Conservation (phyloP, 2,888 invertebrate species). For the Myopa tessellatipennis region DNA sequence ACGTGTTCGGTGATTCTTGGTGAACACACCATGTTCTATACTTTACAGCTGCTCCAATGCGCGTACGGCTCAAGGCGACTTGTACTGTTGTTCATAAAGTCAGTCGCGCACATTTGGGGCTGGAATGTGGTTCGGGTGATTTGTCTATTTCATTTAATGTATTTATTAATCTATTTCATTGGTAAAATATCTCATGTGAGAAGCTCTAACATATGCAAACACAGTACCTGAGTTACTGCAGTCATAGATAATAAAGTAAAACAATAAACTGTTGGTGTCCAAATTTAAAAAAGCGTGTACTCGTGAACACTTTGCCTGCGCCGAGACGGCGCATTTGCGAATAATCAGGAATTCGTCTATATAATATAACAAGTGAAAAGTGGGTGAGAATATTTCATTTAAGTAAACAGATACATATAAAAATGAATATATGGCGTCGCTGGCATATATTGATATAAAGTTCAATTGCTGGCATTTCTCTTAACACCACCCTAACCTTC, state of each 20-base stretch:
- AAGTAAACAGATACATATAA: too few species aligned
- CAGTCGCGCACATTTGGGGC: conserved; percentile 38
- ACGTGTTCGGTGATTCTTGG: background rate
- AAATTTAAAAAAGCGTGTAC: background rate
- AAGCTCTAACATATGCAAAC: background rate
- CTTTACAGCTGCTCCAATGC: background rate
- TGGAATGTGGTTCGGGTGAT: conserved; percentile 24
- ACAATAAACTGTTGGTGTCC: background rate
- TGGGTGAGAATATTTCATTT: too few species aligned
- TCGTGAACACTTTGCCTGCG: too few species aligned
- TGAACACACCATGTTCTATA: background rate
- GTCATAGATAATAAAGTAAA: background rate
- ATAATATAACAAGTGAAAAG: too few species aligned
- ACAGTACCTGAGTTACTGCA: background rate
- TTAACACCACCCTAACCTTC: too few species aligned
- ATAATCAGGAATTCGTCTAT: too few species aligned
- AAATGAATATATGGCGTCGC: too few species aligned
- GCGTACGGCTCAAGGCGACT: background rate
- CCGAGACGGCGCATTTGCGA: too few species aligned
- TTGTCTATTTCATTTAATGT: background rate
- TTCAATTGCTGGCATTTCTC: too few species aligned
- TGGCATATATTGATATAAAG: too few species aligned
- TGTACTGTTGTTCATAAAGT: background rate
- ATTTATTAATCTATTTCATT: too few species aligned
- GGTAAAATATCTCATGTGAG: background rate